These are phyloP conservation scores for Trinorchestia longiramus DNA, from an alignment of 1,140 invertebrate genomes.

Conservation along the genomic window DNA sequence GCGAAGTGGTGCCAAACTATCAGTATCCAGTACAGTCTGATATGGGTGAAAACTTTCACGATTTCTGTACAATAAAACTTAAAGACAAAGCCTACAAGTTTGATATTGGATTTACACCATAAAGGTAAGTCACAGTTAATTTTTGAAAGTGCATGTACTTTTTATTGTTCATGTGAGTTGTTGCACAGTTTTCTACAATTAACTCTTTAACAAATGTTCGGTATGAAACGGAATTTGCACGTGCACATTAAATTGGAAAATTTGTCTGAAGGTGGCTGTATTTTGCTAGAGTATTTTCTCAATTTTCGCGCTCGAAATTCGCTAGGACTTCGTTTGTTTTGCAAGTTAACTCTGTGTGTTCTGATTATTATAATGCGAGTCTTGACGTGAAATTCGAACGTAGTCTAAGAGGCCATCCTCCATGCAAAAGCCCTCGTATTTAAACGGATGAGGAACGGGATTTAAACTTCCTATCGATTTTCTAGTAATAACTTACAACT, in stretches of 20 bases:
- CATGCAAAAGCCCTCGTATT: too few species aligned
- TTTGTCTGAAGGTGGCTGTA: too few species aligned
- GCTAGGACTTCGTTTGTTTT: too few species aligned
- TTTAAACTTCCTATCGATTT: too few species aligned
- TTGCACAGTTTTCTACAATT: background rate
- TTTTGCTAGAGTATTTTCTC: too few species aligned
- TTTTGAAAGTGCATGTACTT: background rate
- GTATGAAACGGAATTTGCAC: background rate
- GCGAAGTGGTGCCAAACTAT: background rate
- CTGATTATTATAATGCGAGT: background rate
- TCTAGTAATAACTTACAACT: too few species aligned
- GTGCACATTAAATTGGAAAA: too few species aligned
- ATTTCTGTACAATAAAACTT: background rate
- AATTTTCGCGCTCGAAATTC: too few species aligned
- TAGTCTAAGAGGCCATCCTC: background rate
- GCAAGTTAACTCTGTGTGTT: background rate
- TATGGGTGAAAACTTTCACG: background rate
- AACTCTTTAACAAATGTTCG: background rate
- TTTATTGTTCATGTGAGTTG: background rate
- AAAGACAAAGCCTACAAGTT: background rate
- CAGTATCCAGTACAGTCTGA: background rate
- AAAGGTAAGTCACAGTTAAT: background rate
- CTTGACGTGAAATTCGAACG: background rate
- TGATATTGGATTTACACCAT: background rate
- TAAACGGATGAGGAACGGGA: too few species aligned